A percentile compares a stretch with the other conserved stretches of the same genome.
These are phyloP conservation scores for Potamarius usumacintae DNA, from an alignment of 2,113 vertebrate genomes.

Conservation along the genomic window DNA sequence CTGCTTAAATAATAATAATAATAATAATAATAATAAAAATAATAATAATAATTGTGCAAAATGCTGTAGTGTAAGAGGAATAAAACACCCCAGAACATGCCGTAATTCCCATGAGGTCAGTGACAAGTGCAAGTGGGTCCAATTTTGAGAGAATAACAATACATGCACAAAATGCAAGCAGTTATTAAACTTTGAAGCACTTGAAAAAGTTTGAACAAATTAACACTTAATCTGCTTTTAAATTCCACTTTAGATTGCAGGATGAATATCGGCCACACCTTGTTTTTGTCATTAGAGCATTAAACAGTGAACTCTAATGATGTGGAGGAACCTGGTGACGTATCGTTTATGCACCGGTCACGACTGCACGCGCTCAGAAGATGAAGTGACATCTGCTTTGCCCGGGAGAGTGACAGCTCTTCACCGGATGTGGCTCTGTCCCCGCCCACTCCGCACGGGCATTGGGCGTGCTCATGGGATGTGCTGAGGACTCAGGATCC, in stretches of 20 bases:
- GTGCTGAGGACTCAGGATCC: constrained; percentile 3
- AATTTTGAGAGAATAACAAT: no score
- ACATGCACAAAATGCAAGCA: no score
- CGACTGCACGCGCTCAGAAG: background rate
- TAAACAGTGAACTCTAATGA: background rate
- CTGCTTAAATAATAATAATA: background rate
- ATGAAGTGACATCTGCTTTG: constrained; percentile 40
- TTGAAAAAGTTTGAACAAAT: no score
- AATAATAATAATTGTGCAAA: background rate
- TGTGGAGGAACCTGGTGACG: background rate
- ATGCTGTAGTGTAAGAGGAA: background rate
- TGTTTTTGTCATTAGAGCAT: background rate
- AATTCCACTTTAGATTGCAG: background rate
- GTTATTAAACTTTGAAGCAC: no score
- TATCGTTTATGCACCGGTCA: background rate
- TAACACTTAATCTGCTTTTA: background rate
- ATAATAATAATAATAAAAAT: background rate
- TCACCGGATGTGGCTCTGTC: constrained; percentile 12
- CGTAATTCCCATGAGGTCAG: no score
- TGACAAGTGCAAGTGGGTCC: no score
- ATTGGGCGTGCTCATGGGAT: constrained; percentile 61
- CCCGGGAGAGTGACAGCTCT: constrained; percentile 42
- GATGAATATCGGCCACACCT: background rate
- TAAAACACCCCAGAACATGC: background rate
- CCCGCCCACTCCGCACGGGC: constrained; percentile 50